These are phyloP conservation scores for Chelmon rostratus DNA, from an alignment of 2,797 vertebrate genomes.

Conservation along the genomic window DNA sequence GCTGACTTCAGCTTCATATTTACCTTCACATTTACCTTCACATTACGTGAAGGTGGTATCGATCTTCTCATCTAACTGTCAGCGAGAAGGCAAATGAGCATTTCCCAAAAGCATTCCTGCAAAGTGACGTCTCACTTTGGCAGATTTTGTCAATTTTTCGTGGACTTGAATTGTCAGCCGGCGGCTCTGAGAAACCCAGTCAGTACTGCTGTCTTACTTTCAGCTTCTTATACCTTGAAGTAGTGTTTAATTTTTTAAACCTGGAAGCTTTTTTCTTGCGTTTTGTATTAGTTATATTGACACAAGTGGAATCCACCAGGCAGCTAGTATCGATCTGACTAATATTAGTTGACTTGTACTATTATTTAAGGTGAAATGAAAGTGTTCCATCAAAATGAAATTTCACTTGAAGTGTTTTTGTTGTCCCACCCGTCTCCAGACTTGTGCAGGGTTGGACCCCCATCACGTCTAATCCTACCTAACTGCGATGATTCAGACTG, in stretches of 20 bases:
- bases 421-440: constrained; percentile 25
- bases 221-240: constrained; percentile 12
- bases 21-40: too few species aligned
- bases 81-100: not conserved
- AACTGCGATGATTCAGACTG: constrained; percentile 25
- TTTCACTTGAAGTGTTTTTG: constrained; percentile 28
- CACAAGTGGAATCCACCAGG: constrained; percentile 40
- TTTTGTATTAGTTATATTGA: constrained; percentile 23
- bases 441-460: not conserved
- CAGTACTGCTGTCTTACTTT: not conserved
- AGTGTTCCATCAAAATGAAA: constrained; percentile 24
- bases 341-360: constrained; percentile 38
- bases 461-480: constrained; percentile 3
- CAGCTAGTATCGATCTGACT: constrained; percentile 57
- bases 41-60: not conserved
- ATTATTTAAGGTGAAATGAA: constrained; percentile 32
- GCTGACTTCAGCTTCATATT: constrained; percentile 12
- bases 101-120: constrained; percentile 5
- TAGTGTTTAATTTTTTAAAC: not conserved
- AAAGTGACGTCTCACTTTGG: constrained; percentile 20
- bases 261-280: constrained; percentile 13
- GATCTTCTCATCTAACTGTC: not conserved
- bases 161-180: constrained; percentile 1
- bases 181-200: not conserved
- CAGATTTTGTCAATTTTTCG: constrained; percentile 5